Base-by-base conservation (phyloP, 1,140 invertebrate species). In the Aphis gossypii region DNA sequence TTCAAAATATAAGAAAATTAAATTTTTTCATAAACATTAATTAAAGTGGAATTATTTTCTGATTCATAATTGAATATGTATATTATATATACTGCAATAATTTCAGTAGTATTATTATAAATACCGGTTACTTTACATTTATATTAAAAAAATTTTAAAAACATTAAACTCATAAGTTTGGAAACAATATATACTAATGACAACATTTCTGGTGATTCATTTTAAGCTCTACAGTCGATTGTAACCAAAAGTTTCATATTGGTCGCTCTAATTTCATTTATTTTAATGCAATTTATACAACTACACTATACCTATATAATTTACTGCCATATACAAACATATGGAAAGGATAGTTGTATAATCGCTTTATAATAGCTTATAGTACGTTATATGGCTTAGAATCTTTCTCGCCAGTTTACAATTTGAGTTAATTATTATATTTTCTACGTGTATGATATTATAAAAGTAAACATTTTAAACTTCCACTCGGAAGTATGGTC, bases 391-490 rank as follows among this genome's bases (percentile, higher is more conserved):
- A 76, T n/a, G 60, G 60, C 60, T 76, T 76, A 76, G 60, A 76
- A n/a, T 6, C 30, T 18, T 76, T 76, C 60, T 35, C 60, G 18
- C n/a, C 30, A n/a, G 60, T 76, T 76, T n/a, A 76, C 60, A 8
- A n/a, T 76, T 76, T 76, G 30, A n/a, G 30, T 76, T 76, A n/a
- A 76, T 76, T n/a, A 76, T 76, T 76, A n/a, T 76, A 76, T 76
- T n/a, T 76, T 76, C 30, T 20, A 6, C 30, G 14, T 18, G n/a
- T 51, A 51, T n/a, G 60, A 76, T 76, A 76, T 76, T 41, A n/a
- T 76, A n/a, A 76, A 76, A 76, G 60, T 76, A 76, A n/a, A n/a
- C 60, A 76, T 68, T n/a, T 1, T 68, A n/a, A n/a, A 68, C 11
- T 68, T 68, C 30, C 30, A 18, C 60, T 68, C 14, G 4, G 14